phyloP scores from a whole-genome alignment of 1,140 invertebrate species.

The Lepidotrigona ventralis region DNA sequence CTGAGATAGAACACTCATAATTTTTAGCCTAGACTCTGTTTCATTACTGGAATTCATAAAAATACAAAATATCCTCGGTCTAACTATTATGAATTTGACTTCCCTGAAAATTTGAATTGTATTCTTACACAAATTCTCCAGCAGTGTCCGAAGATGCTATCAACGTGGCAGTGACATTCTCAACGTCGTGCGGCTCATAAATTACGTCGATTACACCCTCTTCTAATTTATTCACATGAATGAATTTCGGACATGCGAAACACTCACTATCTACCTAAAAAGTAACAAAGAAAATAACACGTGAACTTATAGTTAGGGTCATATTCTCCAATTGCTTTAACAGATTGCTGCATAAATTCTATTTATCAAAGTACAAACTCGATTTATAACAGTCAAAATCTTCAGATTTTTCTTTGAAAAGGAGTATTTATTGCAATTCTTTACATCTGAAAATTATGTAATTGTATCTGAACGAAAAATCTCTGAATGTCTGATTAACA shows the following conservation, averaged over 20 bases:
- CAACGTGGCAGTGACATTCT: slow-evolving; percentile 50
- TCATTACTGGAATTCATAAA: no score
- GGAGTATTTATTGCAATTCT: no score
- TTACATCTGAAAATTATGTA: no score
- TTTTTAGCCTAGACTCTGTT: no score
- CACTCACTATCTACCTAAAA: slow-evolving; percentile 68
- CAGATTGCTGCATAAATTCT: no score
- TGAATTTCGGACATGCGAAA: slow-evolving; percentile 42
- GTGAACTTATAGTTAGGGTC: no score
- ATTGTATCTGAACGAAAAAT: no score
- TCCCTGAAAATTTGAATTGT: background rate
- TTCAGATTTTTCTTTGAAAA: no score
- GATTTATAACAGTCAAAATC: no score
- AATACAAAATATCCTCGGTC: background rate
- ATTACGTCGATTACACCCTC: slow-evolving; percentile 40
- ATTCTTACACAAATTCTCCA: slow-evolving; percentile 60
- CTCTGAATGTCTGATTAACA: no score
- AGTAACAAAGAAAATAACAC: slow-evolving; percentile 8
- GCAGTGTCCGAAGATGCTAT: slow-evolving; percentile 52
- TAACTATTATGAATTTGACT: background rate
- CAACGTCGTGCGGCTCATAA: slow-evolving; percentile 59
- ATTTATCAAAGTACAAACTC: no score
- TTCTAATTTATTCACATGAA: slow-evolving; percentile 27
- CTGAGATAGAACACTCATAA: no score
- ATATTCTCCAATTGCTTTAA: background rate